Evolutionary conservation across 2,113 vertebrate genomes (phyloP), one percentile per base, ranked within the genome.

Genomic region (Nansenia antarctica): DNA sequence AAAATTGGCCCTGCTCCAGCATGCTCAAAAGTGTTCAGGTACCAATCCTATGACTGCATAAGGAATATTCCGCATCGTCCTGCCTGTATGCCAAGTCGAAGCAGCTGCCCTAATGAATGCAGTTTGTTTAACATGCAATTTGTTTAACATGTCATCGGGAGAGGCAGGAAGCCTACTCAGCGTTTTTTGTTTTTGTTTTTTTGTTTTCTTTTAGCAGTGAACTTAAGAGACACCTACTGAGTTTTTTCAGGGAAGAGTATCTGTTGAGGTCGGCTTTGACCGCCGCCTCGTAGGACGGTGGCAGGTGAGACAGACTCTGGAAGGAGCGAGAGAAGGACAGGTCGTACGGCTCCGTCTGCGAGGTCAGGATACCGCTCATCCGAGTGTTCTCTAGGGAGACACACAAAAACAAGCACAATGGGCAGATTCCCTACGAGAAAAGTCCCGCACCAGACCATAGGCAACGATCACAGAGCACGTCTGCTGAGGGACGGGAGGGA

Each of bases 271-370:
- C 97, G 62, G 94, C 94, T 90, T 98, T 98, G 84, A 98, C 84
- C 3, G 96, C 96, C 60, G 95, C 95, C 88, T 99, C 98, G 5
- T 99, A 99, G 81, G 98, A 98, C 2, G 97, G 98, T 15, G 98
- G 97, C 66, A 98, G 94, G 82, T 98, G 98, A 2, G 98, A 96
- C 87, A 98, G 94, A 84, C 97, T 99, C 94, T 98, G 97, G 94
- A 98, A 99, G 78, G 96, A 98, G 86, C 96, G 94, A 49, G 98
- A 99, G 93, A 97, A 99, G 83, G 97, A 98, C 73, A 99, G 92
- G 83, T 98, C 97, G 35, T 98, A 98, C 81, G 97, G 98, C 85
- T 98, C 98, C 0, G 98, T 98, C 86, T 98, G 97, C 20, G 96
- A 99, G 2, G 98, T 99, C 77, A 99, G 93, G 87, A 99, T 98